A percentile compares a stretch with the other conserved stretches of the same genome.
phyloP scores from a whole-genome alignment of 1,140 invertebrate species.

The Spodoptera litura region DNA sequence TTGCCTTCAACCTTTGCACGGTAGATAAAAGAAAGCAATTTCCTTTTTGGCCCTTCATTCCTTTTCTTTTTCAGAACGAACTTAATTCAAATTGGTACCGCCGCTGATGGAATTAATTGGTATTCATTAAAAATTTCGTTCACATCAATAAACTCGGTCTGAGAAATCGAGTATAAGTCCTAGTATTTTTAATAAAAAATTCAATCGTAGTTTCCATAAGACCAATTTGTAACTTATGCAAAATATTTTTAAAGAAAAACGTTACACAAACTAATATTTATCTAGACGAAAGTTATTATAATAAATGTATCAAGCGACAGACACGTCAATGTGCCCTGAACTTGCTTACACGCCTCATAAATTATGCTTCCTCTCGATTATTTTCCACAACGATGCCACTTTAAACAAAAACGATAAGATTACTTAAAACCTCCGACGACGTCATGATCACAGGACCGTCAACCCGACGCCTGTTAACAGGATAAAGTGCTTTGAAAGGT shows the following conservation, averaged over 20 bases:
- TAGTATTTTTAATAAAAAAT: neutral
- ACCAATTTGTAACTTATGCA: no score
- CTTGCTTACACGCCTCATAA: neutral
- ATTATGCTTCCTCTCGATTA: neutral
- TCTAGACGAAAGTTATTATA: no score
- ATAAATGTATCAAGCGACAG: no score
- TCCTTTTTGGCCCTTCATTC: constrained; percentile 10
- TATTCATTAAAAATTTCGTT: constrained; percentile 13
- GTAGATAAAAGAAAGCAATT: constrained; percentile 33
- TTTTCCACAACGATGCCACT: constrained; percentile 5
- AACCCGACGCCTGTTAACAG: constrained; percentile 10
- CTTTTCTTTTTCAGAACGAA: constrained; percentile 12
- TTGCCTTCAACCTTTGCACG: constrained; percentile 4
- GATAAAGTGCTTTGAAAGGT: constrained; percentile 29
- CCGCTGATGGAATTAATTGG: constrained; percentile 6
- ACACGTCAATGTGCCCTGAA: neutral
- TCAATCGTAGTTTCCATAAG: no score
- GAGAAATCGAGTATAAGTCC: neutral
- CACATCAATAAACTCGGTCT: neutral
- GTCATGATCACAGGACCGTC: constrained; percentile 4
- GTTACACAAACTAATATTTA: no score
- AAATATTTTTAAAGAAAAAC: no score
- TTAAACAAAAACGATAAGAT: constrained; percentile 12
- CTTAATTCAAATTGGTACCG: constrained; percentile 26
- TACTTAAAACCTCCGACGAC: constrained; percentile 5